These are phyloP conservation scores for Tetragonisca angustula DNA, from an alignment of 2,888 invertebrate genomes.

Conservation along the genomic window DNA sequence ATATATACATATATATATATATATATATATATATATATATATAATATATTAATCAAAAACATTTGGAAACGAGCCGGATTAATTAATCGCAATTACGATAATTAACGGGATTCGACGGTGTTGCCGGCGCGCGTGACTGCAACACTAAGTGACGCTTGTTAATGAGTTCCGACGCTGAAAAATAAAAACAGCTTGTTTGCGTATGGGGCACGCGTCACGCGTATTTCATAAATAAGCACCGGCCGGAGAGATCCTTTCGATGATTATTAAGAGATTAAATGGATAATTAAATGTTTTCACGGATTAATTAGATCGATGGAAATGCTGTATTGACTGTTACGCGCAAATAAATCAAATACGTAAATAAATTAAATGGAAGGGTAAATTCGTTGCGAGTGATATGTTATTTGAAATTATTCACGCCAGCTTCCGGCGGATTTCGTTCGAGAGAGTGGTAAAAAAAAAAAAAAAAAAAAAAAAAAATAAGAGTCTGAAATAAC, in stretches of 20 bases:
- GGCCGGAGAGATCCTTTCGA: not conserved
- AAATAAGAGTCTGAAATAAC: too few relatives aligned
- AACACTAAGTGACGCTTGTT: slow-evolving; percentile 17
- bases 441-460: too few relatives aligned
- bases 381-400: not conserved
- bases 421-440: too few relatives aligned
- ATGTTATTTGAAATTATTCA: too few relatives aligned
- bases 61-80: slow-evolving; percentile 63
- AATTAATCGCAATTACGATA: slow-evolving; percentile 63
- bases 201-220: too few relatives aligned
- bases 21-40: too few relatives aligned
- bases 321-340: not conserved
- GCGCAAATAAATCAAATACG: not conserved
- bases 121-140: slow-evolving; percentile 29
- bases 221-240: not conserved
- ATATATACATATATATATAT: too few relatives aligned
- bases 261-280: not conserved
- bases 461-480: too few relatives aligned
- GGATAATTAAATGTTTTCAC: not conserved
- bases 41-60: slow-evolving; percentile 58
- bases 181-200: slow-evolving; percentile 12
- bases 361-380: not conserved
- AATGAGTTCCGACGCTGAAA: slow-evolving; percentile 9
- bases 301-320: not conserved
- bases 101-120: slow-evolving; percentile 47